Evolutionary conservation across 2,113 vertebrate genomes (phyloP), one percentile per base, ranked within the genome.

Genomic region (Manacus vitellinus): DNA sequence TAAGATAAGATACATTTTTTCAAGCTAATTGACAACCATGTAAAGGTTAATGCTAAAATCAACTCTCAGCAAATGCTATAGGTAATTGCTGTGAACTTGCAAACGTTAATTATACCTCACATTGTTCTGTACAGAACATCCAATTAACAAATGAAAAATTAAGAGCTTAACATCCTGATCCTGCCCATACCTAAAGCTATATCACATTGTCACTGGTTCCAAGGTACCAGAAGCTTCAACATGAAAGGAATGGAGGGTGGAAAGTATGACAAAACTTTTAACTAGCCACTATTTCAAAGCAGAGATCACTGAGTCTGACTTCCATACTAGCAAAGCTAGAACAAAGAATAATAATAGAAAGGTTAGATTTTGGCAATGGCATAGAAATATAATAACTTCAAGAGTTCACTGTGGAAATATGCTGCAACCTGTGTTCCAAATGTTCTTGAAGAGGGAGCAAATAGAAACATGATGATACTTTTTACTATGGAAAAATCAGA

Each of bases 11-110:
- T 25, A 19, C 8, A 12, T 37, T 76, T 79, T 85, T 74, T 16
- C 55, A 24, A 47, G 35, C 15, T 86, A 88, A 85, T 80, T 92
- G 85, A 84, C 79, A 96, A 22, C 39, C 24, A 22, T 52, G 43
- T 80, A 84, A 96, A 95, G 63, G 81, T 93, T 93, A 95, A 88
- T 85, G 78, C 35, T 81, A 77, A 90, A 89, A 86, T 74, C 67
- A 90, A 14, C 67, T 87, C 84, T 77, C 52, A 71, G 75, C 24
- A 88, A 95, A 92, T 80, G 67, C 68, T 93, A 55, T 77, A 90
- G 44, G 75, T 92, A 94, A 74, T 74, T 77, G 56, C 92, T 86
- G 37, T 71, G 71, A 92, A 76, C 39, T 67, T 92, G 58, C 24
- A 92, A 52, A 59, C 0, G 0, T 85, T 89, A 91, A 89, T 89